Base-by-base conservation (phyloP, 2,797 vertebrate genomes). In the Sparidentex hasta region DNA sequence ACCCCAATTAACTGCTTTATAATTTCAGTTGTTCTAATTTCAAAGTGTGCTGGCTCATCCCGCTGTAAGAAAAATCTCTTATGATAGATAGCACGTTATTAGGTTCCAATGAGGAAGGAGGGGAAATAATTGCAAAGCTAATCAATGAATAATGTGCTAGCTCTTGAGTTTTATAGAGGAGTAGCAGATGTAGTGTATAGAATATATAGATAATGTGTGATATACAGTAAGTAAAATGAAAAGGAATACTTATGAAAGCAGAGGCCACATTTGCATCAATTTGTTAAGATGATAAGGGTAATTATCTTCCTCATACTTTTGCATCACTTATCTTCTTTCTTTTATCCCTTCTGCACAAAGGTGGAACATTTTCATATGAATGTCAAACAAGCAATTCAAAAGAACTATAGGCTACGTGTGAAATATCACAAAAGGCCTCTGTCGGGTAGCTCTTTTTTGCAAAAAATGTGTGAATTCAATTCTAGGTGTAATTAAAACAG, bases 401-500 rank as follows among this genome's bases (percentile, higher is more conserved):
- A 61, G 18, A 51, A 51, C 50, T 14, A 14, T 48, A 61, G 17
- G 12, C 48, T 72, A 38, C 1, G 0, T 41, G 17, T 48, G n/a
- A 85, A 71, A 38, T 67, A 44, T 58, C 23, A 77, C 21, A 27
- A 48, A 29, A 43, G 44, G 33, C 23, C 67, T 50, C 47, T 68
- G 25, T 58, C 48, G 20, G 20, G 8, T 17, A 14, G 11, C 17
- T 58, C 21, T 46, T 23, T 41, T 76, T 65, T 9, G 8, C 47
- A 25, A 48, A 63, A 73, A 70, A 55, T 61, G 11, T 54, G n/a
- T 47, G n/a, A 69, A 71, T 68, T 43, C 47, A 78, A 25, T 56
- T 62, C 8, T 20, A 44, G 48, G 51, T 64, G 67, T 72, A 71
- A 76, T 88, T 81, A 82, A 50, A 77, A 65, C 44, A 74, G 12